Evolutionary conservation across 2,888 invertebrate genomes (phyloP).

Genomic region (Empis livida): DNA sequence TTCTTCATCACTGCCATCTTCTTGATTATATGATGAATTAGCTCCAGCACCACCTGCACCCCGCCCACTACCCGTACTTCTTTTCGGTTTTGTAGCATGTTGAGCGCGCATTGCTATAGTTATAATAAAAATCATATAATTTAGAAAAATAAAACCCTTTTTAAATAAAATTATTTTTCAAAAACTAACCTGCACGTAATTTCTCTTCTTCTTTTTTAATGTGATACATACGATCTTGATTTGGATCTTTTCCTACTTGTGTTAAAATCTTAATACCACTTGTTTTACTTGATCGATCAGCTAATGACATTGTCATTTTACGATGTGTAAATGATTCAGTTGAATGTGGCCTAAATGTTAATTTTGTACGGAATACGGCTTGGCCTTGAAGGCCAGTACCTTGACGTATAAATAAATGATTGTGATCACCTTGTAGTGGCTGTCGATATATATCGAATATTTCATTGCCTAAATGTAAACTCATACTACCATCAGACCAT

Average conservation of each 20-base stretch:
- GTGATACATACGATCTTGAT: constrained; percentile 79
- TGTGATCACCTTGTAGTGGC: constrained; percentile 88
- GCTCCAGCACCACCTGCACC: constrained; percentile 30
- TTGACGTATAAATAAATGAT: constrained; percentile 94
- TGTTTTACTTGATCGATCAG: constrained; percentile 87
- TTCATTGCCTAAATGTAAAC: constrained; percentile 91
- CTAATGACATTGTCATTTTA: constrained; percentile 96
- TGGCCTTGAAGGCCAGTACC: constrained; percentile 97
- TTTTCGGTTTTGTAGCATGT: constrained; percentile 40
- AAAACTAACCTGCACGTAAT: constrained; percentile 46
- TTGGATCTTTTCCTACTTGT: constrained; percentile 69
- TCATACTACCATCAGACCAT: constrained; percentile 98
- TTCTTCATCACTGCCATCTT: constrained; percentile 85
- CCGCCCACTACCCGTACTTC: constrained; percentile 30
- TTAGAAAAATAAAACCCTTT: too few relatives aligned
- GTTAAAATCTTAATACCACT: constrained; percentile 92
- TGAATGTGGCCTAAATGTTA: constrained; percentile 95
- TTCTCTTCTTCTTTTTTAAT: constrained; percentile 98
- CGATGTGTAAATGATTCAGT: constrained; percentile 98
- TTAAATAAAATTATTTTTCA: too few relatives aligned
- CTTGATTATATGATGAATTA: constrained; percentile 39
- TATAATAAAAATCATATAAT: too few relatives aligned
- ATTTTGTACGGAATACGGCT: constrained; percentile 90
- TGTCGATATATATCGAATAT: constrained; percentile 97
- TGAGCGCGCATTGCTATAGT: constrained; percentile 58